Evolutionary conservation across 2,888 invertebrate species (phyloP).

Genomic region (Netelia virgata): DNA sequence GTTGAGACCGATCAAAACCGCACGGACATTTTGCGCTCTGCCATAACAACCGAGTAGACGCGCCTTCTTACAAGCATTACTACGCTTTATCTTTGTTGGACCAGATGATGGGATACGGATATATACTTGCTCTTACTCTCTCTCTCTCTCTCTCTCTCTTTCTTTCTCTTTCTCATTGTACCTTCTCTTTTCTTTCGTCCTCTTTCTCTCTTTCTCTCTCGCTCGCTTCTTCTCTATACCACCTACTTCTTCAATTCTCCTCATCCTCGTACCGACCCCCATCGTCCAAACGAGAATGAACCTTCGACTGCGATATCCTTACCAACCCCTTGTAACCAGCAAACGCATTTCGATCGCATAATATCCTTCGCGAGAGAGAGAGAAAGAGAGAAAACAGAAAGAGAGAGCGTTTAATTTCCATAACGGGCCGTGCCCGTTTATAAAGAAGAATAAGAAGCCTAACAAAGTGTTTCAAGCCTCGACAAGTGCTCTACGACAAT

Average conservation of each 20-base stretch:
- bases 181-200: not conserved
- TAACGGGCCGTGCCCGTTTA: conserved; percentile 30
- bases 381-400: too few relatives aligned
- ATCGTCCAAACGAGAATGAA: conserved; percentile 54
- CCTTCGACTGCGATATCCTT: conserved; percentile 49
- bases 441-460: conserved; percentile 6
- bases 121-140: conserved; percentile 11
- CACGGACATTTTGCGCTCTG: conserved; percentile 65
- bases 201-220: not conserved
- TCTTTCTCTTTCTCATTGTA: conserved; percentile 3
- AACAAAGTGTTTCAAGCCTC: conserved; percentile 27
- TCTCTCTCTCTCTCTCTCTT: not conserved
- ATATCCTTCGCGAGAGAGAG: conserved; percentile 5
- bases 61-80: conserved; percentile 66
- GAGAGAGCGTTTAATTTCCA: conserved; percentile 27
- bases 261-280: conserved; percentile 17
- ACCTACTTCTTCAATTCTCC: conserved; percentile 25
- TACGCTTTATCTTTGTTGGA: conserved; percentile 68
- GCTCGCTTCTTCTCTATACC: conserved; percentile 21
- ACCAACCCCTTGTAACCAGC: conserved; percentile 2
- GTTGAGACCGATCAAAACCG: conserved; percentile 68
- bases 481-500: conserved; percentile 47
- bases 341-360: conserved; percentile 26
- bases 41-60: conserved; percentile 67
- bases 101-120: conserved; percentile 62